These are phyloP conservation scores for Mus minutoides DNA, from an alignment of 2,797 vertebrate species.

Conservation along the genomic window DNA sequence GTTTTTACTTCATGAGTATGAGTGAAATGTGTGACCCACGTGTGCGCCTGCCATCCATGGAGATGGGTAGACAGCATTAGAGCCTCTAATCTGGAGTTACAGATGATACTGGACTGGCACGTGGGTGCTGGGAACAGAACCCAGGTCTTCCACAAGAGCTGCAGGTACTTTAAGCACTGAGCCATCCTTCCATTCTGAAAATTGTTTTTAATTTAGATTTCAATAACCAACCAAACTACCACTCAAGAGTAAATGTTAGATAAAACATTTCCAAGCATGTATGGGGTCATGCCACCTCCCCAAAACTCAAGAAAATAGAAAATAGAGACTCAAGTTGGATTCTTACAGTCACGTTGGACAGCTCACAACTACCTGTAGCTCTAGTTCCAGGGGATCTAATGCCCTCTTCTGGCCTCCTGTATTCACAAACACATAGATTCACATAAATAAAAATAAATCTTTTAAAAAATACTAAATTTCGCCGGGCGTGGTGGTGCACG, in stretches of 20 bases:
- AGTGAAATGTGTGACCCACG: background rate
- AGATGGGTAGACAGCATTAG: background rate
- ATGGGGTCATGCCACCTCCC: background rate
- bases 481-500: background rate
- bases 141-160: background rate
- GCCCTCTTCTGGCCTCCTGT: background rate
- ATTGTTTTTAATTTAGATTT: background rate
- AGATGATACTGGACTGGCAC: too few species aligned
- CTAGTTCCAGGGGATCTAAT: background rate
- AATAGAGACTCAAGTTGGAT: background rate
- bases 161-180: too few species aligned
- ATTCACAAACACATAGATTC: background rate
- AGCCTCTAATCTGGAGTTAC: background rate
- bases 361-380: background rate
- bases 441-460: background rate
- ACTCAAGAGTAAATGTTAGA: background rate
- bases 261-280: background rate
- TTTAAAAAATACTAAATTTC: background rate
- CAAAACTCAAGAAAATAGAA: conserved; percentile 21
- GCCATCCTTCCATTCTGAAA: background rate
- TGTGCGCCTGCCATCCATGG: background rate
- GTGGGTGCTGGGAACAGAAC: background rate
- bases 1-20: background rate
- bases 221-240: conserved; percentile 26
- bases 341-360: background rate